phyloP scores from a whole-genome alignment of 2,113 vertebrate genomes.

The Calyptommatus sinebrachiatus region DNA sequence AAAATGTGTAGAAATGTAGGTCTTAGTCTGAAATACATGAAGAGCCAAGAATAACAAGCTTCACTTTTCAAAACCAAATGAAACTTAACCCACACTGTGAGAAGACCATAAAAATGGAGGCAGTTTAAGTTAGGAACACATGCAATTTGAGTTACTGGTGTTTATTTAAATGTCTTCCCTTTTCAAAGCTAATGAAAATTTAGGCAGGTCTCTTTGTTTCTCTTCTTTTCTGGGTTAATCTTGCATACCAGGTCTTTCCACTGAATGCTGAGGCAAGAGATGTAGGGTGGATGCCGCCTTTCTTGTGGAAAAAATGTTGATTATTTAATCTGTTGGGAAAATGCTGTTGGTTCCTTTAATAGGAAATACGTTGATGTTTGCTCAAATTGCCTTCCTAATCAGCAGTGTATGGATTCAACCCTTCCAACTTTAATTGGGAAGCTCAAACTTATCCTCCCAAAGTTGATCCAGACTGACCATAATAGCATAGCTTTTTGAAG shows the following conservation, averaged over 20 bases:
- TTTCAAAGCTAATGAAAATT: constrained; percentile 56
- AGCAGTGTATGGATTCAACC: too few species aligned
- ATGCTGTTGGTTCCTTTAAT: too few species aligned
- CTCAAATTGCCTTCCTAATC: too few species aligned
- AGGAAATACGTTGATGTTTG: too few species aligned
- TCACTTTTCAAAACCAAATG: constrained; percentile 35
- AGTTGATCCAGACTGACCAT: too few species aligned
- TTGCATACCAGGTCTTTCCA: constrained; percentile 35
- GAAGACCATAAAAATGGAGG: constrained; percentile 34
- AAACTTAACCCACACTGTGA: constrained; percentile 52
- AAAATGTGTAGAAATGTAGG: constrained; percentile 24
- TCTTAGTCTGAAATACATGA: neutral
- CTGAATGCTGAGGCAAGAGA: constrained; percentile 39
- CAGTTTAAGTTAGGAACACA: constrained; percentile 34
- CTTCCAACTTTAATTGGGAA: too few species aligned
- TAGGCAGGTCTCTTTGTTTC: constrained; percentile 47
- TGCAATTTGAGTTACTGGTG: constrained; percentile 54
- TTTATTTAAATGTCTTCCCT: constrained; percentile 61
- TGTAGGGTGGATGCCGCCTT: too few species aligned
- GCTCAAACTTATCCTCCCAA: too few species aligned
- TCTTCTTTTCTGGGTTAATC: constrained; percentile 37
- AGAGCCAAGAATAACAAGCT: constrained; percentile 37
- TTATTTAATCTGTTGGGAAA: too few species aligned
- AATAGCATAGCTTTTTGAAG: too few species aligned
- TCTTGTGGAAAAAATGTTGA: too few species aligned